Percentiles rank a stretch among this genome's conserved stretches.
Evolutionary conservation across 2,113 vertebrate genomes (phyloP).

Genomic region (Pelodiscus sinensis): DNA sequence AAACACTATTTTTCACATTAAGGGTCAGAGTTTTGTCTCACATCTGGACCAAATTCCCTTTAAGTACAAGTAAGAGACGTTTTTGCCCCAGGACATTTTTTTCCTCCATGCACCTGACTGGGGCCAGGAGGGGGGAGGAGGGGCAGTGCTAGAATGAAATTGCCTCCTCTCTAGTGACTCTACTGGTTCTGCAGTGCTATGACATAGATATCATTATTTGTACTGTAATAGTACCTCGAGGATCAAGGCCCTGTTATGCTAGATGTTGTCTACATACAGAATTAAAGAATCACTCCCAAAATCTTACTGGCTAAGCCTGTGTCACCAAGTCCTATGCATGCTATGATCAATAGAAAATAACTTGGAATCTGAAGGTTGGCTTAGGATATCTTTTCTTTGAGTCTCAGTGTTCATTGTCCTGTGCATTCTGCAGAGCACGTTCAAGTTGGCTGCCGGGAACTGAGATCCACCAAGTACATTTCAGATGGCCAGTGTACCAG

Average conservation of each 20-base stretch:
- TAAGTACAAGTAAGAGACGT: slow-evolving; percentile 57
- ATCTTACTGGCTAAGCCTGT: slow-evolving; percentile 10
- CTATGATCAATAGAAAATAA: slow-evolving; percentile 7
- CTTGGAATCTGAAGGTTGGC: not conserved
- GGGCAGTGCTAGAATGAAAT: slow-evolving; percentile 20
- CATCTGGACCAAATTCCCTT: slow-evolving; percentile 46
- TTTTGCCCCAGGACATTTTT: slow-evolving; percentile 53
- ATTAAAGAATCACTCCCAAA: slow-evolving; percentile 39
- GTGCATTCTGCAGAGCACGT: slow-evolving; percentile 78
- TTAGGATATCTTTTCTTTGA: slow-evolving; percentile 11
- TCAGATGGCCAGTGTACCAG: slow-evolving; percentile 96
- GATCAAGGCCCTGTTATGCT: slow-evolving; percentile 24
- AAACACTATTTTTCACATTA: slow-evolving; percentile 29
- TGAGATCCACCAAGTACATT: slow-evolving; percentile 95
- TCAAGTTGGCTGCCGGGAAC: slow-evolving; percentile 92
- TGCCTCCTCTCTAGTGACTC: slow-evolving; percentile 34
- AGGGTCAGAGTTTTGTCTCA: slow-evolving; percentile 40
- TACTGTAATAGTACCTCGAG: slow-evolving; percentile 29
- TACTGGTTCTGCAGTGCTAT: not conserved
- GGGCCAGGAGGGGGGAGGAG: not conserved
- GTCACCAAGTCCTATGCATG: slow-evolving; percentile 30
- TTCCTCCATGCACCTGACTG: slow-evolving; percentile 54
- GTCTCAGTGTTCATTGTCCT: slow-evolving; percentile 36
- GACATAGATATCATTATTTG: not conserved
- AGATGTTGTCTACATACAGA: slow-evolving; percentile 5